phyloP scores from a whole-genome alignment of 2,797 vertebrate species.

The Nyctibius grandis region DNA sequence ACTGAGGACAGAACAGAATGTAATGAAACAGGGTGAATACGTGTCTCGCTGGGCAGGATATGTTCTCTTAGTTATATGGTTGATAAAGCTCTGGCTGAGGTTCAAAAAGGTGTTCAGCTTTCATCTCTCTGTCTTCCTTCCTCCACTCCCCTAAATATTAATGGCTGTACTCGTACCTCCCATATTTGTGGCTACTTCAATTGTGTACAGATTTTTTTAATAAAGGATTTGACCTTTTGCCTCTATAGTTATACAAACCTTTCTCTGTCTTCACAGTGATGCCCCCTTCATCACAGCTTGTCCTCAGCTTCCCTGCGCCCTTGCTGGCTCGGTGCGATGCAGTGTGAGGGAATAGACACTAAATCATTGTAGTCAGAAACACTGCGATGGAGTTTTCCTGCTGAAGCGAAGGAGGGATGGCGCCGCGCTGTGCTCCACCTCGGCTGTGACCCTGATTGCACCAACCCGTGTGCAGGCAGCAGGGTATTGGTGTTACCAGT shows the following conservation, averaged over 20 bases:
- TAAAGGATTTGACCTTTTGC: constrained; percentile 32
- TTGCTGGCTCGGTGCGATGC: accelerated
- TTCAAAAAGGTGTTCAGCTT: constrained; percentile 66
- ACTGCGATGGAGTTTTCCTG: not conserved
- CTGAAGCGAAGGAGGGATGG: not conserved
- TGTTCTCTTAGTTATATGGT: constrained; percentile 57
- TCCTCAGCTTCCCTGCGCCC: not conserved
- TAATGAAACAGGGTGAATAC: constrained; percentile 57
- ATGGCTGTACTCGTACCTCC: constrained; percentile 4
- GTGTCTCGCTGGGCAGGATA: constrained; percentile 57
- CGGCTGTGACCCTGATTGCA: accelerated
- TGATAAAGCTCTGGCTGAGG: constrained; percentile 62
- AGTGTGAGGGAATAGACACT: not conserved
- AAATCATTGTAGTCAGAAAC: not conserved
- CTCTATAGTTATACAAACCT: constrained; percentile 5
- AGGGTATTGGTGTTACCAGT: not conserved
- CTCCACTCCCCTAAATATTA: constrained; percentile 26
- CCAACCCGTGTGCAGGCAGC: accelerated
- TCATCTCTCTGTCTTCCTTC: constrained; percentile 63
- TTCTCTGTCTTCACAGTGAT: not conserved
- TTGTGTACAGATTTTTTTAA: constrained; percentile 5
- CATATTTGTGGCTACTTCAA: not conserved
- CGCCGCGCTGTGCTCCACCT: not conserved
- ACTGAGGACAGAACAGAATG: constrained; percentile 62
- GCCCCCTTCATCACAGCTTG: not conserved